Evolutionary conservation across 2,888 invertebrate genomes (phyloP).

Genomic region (Lepidonotus clava): DNA sequence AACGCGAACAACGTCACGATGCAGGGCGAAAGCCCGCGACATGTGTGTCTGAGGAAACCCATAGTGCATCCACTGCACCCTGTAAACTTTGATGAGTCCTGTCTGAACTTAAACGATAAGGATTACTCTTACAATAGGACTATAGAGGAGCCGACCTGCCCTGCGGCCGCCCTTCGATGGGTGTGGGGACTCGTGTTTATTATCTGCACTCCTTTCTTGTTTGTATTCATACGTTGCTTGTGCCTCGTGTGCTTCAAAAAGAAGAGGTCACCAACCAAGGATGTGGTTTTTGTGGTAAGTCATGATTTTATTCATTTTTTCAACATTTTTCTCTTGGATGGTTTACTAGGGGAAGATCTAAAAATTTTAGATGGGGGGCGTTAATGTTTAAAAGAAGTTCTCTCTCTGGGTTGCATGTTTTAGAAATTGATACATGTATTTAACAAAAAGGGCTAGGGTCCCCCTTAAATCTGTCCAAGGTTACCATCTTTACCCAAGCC

Average conservation of each 20-base stretch:
- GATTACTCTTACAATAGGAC: not conserved
- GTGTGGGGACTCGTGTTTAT: constrained; percentile 37
- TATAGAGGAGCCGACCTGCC: not conserved
- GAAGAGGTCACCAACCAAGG: constrained; percentile 4
- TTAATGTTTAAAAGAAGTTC: too few relatives aligned
- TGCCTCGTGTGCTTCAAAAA: constrained; percentile 29
- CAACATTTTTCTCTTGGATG: not conserved
- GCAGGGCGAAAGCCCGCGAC: not conserved
- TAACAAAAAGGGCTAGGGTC: too few relatives aligned
- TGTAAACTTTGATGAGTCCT: not conserved
- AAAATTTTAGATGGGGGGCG: too few relatives aligned
- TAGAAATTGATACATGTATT: too few relatives aligned
- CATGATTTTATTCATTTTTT: not conserved
- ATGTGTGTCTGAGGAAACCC: not conserved
- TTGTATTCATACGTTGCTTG: constrained; percentile 41
- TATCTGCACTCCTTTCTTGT: constrained; percentile 14
- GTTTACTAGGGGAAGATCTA: too few relatives aligned
- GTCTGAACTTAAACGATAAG: not conserved
- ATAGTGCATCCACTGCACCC: not conserved
- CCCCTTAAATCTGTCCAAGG: too few relatives aligned
- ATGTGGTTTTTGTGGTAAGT: constrained; percentile 36
- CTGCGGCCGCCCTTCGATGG: constrained; percentile 32
- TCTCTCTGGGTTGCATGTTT: too few relatives aligned
- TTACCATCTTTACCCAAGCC: too few relatives aligned
- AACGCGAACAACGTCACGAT: not conserved